Conservation (phyloP, 2,888 invertebrate species). For the Synergus itoensis region DNA sequence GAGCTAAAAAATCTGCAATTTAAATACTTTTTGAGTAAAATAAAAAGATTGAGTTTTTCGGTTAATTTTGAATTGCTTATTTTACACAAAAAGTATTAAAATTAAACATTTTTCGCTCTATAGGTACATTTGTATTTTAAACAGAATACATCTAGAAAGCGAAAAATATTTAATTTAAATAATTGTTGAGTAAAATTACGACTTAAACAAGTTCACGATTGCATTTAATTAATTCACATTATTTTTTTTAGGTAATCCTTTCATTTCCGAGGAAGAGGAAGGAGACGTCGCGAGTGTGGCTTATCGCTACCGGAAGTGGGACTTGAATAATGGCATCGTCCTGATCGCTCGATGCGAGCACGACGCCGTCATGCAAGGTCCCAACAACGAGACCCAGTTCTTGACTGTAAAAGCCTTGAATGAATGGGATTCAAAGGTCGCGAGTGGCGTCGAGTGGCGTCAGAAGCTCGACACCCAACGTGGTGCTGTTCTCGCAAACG, state of each 20-base stretch:
- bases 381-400: constrained; percentile 94
- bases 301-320: constrained; percentile 98
- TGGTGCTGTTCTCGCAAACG: constrained; percentile 98
- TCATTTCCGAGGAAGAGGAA: constrained; percentile 94
- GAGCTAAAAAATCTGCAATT: no score
- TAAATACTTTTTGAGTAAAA: no score
- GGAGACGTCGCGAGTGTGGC: constrained; percentile 96
- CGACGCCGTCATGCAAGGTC: constrained; percentile 94
- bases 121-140: no score
- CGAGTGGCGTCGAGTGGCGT: constrained; percentile 99
- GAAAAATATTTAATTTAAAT: no score
- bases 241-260: constrained; percentile 84
- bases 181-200: no score
- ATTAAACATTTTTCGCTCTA: no score
- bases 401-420: constrained; percentile 98
- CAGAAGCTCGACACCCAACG: constrained; percentile 98
- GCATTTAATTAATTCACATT: no score
- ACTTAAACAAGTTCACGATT: no score
- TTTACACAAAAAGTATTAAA: no score
- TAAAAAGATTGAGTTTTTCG: no score
- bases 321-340: constrained; percentile 94
- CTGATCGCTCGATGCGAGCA: constrained; percentile 97
- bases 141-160: no score
- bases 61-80: no score
- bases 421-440: constrained; percentile 98